A percentile compares a stretch with the other conserved stretches of the same genome.
Evolutionary conservation across 1,140 invertebrate genomes (phyloP).

Genomic region (Physella acuta): DNA sequence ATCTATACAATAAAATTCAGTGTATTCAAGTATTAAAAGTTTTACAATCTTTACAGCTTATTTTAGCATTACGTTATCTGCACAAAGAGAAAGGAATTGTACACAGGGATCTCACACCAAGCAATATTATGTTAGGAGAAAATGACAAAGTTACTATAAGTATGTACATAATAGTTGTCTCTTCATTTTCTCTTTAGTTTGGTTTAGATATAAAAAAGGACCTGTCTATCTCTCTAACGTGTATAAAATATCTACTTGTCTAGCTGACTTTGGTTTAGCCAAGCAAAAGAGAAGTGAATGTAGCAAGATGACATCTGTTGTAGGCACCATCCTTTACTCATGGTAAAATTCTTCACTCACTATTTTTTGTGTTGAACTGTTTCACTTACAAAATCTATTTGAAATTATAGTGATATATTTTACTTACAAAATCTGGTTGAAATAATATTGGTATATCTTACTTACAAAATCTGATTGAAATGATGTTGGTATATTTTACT

Average conservation of each 20-base stretch:
- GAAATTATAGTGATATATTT: too few relatives aligned
- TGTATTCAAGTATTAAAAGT: too few relatives aligned
- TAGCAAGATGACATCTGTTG: slow-evolving; percentile 60
- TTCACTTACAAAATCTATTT: too few relatives aligned
- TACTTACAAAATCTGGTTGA: neutral
- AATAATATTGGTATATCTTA: neutral
- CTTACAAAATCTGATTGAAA: neutral
- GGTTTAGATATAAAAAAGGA: too few relatives aligned
- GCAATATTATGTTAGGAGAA: slow-evolving; percentile 62
- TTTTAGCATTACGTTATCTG: slow-evolving; percentile 58
- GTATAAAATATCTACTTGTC: slow-evolving; percentile 12
- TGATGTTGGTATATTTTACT: neutral
- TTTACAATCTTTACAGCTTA: slow-evolving; percentile 52
- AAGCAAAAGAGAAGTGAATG: slow-evolving; percentile 59
- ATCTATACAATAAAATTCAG: too few relatives aligned
- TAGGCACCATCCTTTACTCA: slow-evolving; percentile 61
- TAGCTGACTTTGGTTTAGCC: slow-evolving; percentile 61
- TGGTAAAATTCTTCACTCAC: slow-evolving; percentile 56
- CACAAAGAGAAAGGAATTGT: slow-evolving; percentile 62
- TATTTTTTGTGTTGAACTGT: too few relatives aligned
- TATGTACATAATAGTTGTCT: too few relatives aligned
- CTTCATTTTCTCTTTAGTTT: too few relatives aligned
- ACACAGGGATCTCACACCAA: slow-evolving; percentile 60
- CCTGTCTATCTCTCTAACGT: too few relatives aligned
- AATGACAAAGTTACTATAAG: slow-evolving; percentile 61